These are phyloP conservation scores for Fissipunctia ypsillon DNA, from an alignment of 2,888 invertebrate species.

Conservation along the genomic window DNA sequence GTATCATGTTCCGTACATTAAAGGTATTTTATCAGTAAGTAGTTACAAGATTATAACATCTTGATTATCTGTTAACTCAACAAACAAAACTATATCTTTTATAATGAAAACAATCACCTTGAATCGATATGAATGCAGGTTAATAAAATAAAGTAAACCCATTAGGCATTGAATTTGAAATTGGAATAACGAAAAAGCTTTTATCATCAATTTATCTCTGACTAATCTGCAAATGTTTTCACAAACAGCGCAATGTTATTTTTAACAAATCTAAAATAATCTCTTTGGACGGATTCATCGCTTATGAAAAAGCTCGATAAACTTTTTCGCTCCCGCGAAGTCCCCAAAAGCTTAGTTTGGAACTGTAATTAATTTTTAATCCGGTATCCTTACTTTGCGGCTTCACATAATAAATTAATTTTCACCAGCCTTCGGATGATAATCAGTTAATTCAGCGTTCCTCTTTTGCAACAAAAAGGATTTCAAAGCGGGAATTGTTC, in stretches of 20 bases:
- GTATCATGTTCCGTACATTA: constrained; percentile 11
- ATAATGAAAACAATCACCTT: neutral
- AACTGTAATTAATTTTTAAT: constrained; percentile 88
- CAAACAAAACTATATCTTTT: neutral
- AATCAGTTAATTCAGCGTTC: constrained; percentile 77
- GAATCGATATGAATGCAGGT: neutral
- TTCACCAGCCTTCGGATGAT: constrained; percentile 74
- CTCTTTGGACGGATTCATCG: constrained; percentile 59
- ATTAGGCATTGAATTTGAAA: neutral
- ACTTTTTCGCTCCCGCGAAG: constrained; percentile 74
- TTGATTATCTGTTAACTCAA: neutral
- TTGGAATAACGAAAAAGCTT: constrained; percentile 6
- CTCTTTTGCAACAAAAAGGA: constrained; percentile 71
- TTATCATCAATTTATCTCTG: constrained; percentile 30
- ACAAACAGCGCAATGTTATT: constrained; percentile 53
- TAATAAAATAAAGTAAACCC: neutral
- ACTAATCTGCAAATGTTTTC: constrained; percentile 40
- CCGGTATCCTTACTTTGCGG: constrained; percentile 82
- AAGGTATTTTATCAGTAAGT: neutral
- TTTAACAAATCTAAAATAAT: constrained; percentile 52
- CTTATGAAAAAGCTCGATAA: constrained; percentile 71
- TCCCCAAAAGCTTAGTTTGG: constrained; percentile 77
- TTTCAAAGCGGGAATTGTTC: constrained; percentile 66
- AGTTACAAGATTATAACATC: neutral
- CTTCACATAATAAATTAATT: constrained; percentile 84